phyloP scores from a whole-genome alignment of 2,797 vertebrate genomes.

The Ctenopoma multispine region DNA sequence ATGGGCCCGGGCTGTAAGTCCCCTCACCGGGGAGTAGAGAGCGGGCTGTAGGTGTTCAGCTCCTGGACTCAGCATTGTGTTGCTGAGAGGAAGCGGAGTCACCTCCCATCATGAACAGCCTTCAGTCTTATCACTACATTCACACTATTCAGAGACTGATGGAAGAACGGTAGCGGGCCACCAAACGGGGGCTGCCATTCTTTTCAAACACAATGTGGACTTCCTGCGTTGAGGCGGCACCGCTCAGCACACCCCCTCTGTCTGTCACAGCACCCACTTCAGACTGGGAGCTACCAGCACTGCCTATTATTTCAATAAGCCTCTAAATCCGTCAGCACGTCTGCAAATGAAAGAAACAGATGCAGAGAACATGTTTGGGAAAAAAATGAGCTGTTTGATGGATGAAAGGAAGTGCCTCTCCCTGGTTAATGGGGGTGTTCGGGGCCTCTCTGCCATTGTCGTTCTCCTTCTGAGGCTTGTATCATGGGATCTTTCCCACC shows the following conservation, averaged over 20 bases:
- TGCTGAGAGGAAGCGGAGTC: conserved; percentile 22
- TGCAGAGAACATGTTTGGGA: conserved; percentile 24
- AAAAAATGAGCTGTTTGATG: conserved; percentile 22
- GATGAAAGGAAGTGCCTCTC: conserved; percentile 64
- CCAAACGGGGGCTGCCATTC: conserved; percentile 46
- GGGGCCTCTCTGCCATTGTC: conserved; percentile 36
- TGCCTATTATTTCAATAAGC: conserved; percentile 12
- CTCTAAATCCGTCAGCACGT: conserved; percentile 51
- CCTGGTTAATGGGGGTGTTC: conserved; percentile 43
- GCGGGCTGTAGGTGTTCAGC: background rate
- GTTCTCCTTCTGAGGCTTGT: conserved; percentile 33
- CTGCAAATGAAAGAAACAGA: conserved; percentile 20
- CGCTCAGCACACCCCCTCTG: background rate
- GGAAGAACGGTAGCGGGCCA: background rate
- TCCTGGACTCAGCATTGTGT: conserved; percentile 6
- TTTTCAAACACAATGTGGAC: conserved; percentile 57
- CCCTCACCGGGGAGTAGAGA: no score
- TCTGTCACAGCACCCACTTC: conserved; percentile 16
- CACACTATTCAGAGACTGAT: background rate
- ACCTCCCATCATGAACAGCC: background rate
- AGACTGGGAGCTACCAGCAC: background rate
- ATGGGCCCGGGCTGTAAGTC: no score
- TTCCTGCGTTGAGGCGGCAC: conserved; percentile 53
- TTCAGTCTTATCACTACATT: conserved; percentile 6
- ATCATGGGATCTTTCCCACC: conserved; percentile 40